A percentile compares a stretch with the other conserved stretches of the same genome.
These are phyloP conservation scores for Coluber constrictor DNA, from an alignment of 2,797 vertebrate genomes.

Conservation along the genomic window DNA sequence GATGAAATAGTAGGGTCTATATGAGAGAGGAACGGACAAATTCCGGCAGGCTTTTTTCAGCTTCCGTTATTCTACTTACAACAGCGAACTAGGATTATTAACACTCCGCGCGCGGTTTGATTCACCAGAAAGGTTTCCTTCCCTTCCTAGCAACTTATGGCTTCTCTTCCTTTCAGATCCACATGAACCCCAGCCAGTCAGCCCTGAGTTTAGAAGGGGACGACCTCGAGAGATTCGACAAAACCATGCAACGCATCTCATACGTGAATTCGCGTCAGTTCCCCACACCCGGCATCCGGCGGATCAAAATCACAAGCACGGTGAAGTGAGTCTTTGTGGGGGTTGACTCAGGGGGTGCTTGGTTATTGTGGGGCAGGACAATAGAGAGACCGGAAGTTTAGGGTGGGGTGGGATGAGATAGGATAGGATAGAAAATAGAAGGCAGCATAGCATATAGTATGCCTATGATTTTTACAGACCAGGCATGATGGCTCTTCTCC, in stretches of 20 bases:
- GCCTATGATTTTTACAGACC: too few relatives aligned
- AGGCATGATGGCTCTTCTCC: too few relatives aligned
- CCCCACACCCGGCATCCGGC: constrained; percentile 92
- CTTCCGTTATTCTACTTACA: not conserved
- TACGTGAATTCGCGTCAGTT: constrained; percentile 97
- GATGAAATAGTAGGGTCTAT: too few relatives aligned
- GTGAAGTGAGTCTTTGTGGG: constrained; percentile 76
- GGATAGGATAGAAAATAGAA: too few relatives aligned
- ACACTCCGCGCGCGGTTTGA: not conserved
- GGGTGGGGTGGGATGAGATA: too few relatives aligned
- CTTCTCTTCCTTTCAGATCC: constrained; percentile 73
- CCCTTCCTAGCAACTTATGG: accelerated
- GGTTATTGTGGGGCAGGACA: not conserved
- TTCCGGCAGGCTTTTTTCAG: not conserved
- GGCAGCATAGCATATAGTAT: too few relatives aligned
- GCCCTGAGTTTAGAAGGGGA: constrained; percentile 86
- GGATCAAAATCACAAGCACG: constrained; percentile 82
- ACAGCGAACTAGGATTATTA: not conserved
- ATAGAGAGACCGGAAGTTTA: not conserved
- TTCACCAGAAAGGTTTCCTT: accelerated
- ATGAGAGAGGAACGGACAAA: not conserved
- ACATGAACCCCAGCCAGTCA: constrained; percentile 87
- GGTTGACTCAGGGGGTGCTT: not conserved
- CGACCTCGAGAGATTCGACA: constrained; percentile 85
- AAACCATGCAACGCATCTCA: constrained; percentile 91